These are phyloP conservation scores for Sylvicapra grimmia DNA, from an alignment of 2,113 vertebrate species.

Conservation along the genomic window DNA sequence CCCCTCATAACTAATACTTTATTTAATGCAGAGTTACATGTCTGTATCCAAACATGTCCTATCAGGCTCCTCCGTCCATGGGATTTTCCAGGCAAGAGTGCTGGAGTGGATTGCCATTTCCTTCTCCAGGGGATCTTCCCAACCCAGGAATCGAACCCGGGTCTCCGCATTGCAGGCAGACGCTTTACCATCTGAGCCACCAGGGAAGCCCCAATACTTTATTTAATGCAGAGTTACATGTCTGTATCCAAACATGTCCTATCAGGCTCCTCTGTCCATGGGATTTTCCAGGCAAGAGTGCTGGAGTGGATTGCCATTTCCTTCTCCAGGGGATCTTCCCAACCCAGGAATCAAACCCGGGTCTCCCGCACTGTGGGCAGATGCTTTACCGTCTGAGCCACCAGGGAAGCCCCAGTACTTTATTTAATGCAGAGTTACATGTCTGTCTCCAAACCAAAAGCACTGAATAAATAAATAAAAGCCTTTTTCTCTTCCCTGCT, in stretches of 20 bases:
- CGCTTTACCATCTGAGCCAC: background rate
- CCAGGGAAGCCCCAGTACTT: background rate
- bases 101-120: too few relatives aligned
- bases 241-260: background rate
- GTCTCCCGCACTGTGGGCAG: fast-evolving
- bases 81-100: too few relatives aligned
- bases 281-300: background rate
- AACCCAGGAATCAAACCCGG: background rate
- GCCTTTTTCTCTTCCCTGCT: background rate
- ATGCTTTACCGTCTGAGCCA: background rate
- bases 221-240: background rate
- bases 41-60: too few relatives aligned
- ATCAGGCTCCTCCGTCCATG: too few relatives aligned
- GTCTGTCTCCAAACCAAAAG: background rate
- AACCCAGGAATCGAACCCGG: background rate
- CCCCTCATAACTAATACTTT: background rate
- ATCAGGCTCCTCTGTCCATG: background rate
- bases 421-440: background rate
- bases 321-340: background rate
- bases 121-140: too few relatives aligned
- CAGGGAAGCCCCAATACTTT: background rate
- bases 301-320: background rate
- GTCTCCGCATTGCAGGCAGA: too few relatives aligned
- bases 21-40: too few relatives aligned
- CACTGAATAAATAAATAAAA: background rate